phyloP scores from a whole-genome alignment of 2,113 vertebrate species.

The Cephalopholis sonnerati region DNA sequence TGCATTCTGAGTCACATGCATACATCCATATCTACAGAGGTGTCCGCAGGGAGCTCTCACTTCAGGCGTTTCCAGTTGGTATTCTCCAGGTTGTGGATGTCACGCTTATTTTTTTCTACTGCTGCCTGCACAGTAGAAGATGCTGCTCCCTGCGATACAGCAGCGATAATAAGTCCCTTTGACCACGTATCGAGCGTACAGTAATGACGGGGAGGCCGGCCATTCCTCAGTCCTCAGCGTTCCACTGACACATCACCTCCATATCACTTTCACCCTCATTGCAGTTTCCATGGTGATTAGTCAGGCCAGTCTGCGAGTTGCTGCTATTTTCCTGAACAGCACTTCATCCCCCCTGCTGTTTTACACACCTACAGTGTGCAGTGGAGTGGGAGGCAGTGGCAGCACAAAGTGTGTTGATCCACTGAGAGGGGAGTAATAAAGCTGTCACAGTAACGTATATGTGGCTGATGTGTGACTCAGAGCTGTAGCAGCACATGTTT shows the following conservation, averaged over 20 bases:
- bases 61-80: neutral
- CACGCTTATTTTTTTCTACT: neutral
- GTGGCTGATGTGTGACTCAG: constrained; percentile 51
- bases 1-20: constrained; percentile 4
- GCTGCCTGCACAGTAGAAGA: neutral
- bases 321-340: constrained; percentile 60
- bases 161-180: neutral
- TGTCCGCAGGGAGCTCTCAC: neutral
- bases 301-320: constrained; percentile 34
- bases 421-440: constrained; percentile 72
- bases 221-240: constrained; percentile 30
- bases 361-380: constrained; percentile 50
- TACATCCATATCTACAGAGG: neutral
- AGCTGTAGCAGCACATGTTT: constrained; percentile 31
- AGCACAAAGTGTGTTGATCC: constrained; percentile 44
- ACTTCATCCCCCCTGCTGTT: constrained; percentile 45
- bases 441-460: constrained; percentile 73
- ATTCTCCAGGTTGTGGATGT: constrained; percentile 9
- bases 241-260: constrained; percentile 50
- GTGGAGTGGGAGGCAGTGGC: constrained; percentile 45
- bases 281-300: constrained; percentile 80
- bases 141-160: neutral
- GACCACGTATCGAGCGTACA: neutral
- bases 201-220: constrained; percentile 17
- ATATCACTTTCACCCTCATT: constrained; percentile 56